Evolutionary conservation across 1,140 invertebrate genomes (phyloP).

Genomic region (Venturia canescens): DNA sequence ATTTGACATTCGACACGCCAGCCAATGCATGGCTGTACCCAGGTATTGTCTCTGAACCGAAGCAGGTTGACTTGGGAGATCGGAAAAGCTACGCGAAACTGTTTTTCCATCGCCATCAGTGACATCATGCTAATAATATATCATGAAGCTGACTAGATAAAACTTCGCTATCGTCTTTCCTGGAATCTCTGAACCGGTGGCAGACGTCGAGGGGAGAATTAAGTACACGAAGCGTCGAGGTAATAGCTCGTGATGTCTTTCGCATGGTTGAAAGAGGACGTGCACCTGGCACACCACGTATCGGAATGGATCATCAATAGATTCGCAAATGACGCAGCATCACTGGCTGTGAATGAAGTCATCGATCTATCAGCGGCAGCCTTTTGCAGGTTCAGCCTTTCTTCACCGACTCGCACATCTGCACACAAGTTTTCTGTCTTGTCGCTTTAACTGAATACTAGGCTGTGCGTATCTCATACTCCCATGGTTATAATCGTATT

Average conservation of each 20-base stretch:
- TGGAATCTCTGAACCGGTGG: too few species aligned
- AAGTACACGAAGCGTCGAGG: neutral
- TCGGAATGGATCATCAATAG: slow-evolving; percentile 28
- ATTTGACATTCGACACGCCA: too few species aligned
- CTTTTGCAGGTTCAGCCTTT: slow-evolving; percentile 1
- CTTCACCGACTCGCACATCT: slow-evolving; percentile 17
- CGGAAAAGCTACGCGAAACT: too few species aligned
- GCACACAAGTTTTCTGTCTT: neutral
- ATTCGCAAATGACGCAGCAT: slow-evolving; percentile 7
- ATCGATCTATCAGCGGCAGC: slow-evolving; percentile 30
- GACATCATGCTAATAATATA: too few species aligned
- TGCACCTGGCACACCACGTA: slow-evolving; percentile 32
- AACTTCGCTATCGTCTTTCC: too few species aligned
- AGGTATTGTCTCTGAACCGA: slow-evolving; percentile 1
- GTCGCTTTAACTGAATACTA: neutral
- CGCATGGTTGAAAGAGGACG: neutral
- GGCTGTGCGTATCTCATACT: slow-evolving; percentile 15
- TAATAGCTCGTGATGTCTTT: neutral
- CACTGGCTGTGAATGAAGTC: slow-evolving; percentile 27
- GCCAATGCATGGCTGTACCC: neutral
- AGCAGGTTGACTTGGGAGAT: too few species aligned
- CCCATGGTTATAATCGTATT: too few species aligned
- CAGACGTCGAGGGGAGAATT: neutral
- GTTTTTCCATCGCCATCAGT: too few species aligned
- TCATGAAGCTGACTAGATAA: too few species aligned